These are phyloP conservation scores for Alligator sinensis DNA, from an alignment of 2,113 vertebrate species.

Conservation along the genomic window DNA sequence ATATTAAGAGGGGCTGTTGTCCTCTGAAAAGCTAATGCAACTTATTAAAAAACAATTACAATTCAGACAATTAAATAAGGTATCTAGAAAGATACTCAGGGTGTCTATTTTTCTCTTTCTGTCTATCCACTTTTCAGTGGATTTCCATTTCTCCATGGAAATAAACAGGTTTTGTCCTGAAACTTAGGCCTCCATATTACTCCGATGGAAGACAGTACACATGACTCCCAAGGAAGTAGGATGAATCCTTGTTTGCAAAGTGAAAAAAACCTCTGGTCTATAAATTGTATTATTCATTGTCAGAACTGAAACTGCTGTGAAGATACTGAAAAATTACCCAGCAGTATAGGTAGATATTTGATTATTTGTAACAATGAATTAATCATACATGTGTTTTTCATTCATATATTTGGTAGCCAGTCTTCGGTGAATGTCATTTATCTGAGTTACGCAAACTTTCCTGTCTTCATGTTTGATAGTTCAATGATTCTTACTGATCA, in stretches of 20 bases:
- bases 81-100: neutral
- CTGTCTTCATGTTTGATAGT: neutral
- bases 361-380: accelerated
- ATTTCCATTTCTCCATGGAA: accelerated
- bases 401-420: neutral
- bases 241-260: neutral
- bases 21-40: neutral
- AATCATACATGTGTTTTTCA: neutral
- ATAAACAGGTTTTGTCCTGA: accelerated
- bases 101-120: neutral
- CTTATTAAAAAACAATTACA: neutral
- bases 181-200: neutral
- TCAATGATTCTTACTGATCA: neutral
- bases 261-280: accelerated
- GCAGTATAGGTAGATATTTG: accelerated
- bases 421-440: accelerated
- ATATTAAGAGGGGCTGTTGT: accelerated
- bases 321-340: accelerated
- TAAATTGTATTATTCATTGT: accelerated
- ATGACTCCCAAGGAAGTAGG: accelerated
- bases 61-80: neutral
- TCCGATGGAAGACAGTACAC: accelerated
- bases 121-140: accelerated
- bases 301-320: accelerated
- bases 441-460: neutral